Conservation (phyloP, 2,888 invertebrate genomes). For the Hemicrepidius hirtus region DNA sequence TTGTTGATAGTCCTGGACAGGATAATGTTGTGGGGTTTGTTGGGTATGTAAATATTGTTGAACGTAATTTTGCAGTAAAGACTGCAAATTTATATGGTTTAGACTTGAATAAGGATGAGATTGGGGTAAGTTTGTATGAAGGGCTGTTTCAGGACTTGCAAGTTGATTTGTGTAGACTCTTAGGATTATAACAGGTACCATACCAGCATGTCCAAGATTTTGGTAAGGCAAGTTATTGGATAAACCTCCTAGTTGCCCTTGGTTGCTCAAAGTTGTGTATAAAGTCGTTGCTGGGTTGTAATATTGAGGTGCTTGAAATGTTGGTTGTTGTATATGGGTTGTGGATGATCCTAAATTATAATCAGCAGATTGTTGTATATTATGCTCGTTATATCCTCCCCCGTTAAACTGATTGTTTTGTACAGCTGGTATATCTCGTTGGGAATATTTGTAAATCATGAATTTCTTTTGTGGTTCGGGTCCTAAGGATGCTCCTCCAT, state of each 20-base stretch:
- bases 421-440: slow-evolving; percentile 76
- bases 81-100: slow-evolving; percentile 76
- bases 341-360: slow-evolving; percentile 60
- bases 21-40: slow-evolving; percentile 50
- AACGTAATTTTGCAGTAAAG: slow-evolving; percentile 75
- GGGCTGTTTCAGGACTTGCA: slow-evolving; percentile 73
- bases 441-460: slow-evolving; percentile 82
- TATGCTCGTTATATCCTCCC: slow-evolving; percentile 40
- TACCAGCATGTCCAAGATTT: slow-evolving; percentile 68
- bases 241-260: slow-evolving; percentile 73
- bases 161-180: slow-evolving; percentile 77
- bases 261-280: slow-evolving; percentile 65
- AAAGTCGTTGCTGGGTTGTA: slow-evolving; percentile 64
- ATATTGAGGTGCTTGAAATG: slow-evolving; percentile 20
- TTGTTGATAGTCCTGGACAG: slow-evolving; percentile 51
- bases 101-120: slow-evolving; percentile 75
- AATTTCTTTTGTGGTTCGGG: slow-evolving; percentile 73
- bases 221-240: slow-evolving; percentile 73
- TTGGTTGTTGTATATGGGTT: slow-evolving; percentile 1
- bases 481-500: slow-evolving; percentile 74
- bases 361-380: slow-evolving; percentile 61
- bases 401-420: slow-evolving; percentile 1
- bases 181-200: slow-evolving; percentile 76
- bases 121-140: slow-evolving; percentile 76
- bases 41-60: slow-evolving; percentile 63